Evolutionary conservation across 2,888 invertebrate species (phyloP), one percentile per base, ranked within the genome.

Genomic region (Lobophora halterata): DNA sequence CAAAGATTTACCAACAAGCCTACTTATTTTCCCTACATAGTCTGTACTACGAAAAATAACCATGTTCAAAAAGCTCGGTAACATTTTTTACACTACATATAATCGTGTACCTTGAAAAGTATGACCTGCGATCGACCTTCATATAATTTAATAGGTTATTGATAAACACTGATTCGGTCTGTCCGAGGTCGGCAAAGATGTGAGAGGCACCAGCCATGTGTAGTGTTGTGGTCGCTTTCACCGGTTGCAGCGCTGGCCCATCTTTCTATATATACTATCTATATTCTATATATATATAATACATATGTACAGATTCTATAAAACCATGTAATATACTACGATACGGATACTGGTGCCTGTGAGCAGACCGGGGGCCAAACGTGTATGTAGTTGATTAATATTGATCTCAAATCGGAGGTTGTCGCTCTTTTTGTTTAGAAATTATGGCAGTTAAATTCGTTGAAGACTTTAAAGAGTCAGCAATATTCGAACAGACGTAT

Each of bases 151-250:
- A 17, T 25, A 29, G 9, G 25, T 33, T 12, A 30, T 8, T 36
- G 20, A 37, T 31, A 24, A 32, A 32, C 21, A 10, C n/a, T 30
- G 25, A 28, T 34, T 37, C 14, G 16, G 21, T 17, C 25, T 30
- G 26, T 26, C 35, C 21, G 42, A 39, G 34, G 38, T 39, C 39
- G 39, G 33, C 40, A 49, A 49, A 47, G 54, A 51, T 44, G 40
- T 45, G 46, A 38, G 46, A 45, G 42, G 14, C 31, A 45, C 19
- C 28, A 20, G 25, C 33, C 31, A 25, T 32, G 23, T 36, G 43
- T n/a, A n/a, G n/a, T n/a, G n/a, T n/a, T n/a, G n/a, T 12, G 35
- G 42, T 36, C 42, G 51, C 51, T 51, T 51, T 54, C 54, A 40
- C 54, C 46, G 29, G 30, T 21, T n/a, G 18, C 24, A 33, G 30